Conservation (phyloP, 2,888 invertebrate genomes). For the Drosophila pegasa region DNA sequence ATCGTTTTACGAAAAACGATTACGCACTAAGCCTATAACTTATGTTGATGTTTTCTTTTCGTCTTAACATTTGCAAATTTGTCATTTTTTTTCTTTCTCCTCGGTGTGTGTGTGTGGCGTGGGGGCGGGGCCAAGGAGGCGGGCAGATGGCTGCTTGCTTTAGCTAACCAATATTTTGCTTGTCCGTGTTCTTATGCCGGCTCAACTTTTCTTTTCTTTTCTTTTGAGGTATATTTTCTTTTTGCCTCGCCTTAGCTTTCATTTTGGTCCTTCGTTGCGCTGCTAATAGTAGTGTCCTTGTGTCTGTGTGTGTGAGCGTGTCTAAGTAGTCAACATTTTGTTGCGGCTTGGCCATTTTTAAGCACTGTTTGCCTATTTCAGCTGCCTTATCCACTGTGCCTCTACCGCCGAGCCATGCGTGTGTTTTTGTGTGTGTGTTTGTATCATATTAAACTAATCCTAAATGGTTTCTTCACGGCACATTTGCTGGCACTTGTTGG, state of each 20-base stretch:
- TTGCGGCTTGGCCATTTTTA: conserved; percentile 70
- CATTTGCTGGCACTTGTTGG: conserved; percentile 75
- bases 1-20: conserved; percentile 77
- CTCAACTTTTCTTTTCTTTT: conserved; percentile 52
- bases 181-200: conserved; percentile 63
- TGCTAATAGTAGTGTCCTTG: conserved; percentile 60
- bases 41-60: conserved; percentile 82
- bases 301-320: conserved; percentile 27
- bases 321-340: conserved; percentile 73
- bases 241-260: conserved; percentile 20
- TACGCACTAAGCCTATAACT: conserved; percentile 81
- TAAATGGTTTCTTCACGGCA: conserved; percentile 83
- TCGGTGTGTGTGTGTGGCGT: neutral
- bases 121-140: neutral
- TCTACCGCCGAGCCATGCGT: neutral
- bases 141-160: conserved; percentile 26
- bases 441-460: conserved; percentile 84
- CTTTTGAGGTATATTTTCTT: conserved; percentile 16
- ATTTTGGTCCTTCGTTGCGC: conserved; percentile 23
- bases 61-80: conserved; percentile 82
- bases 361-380: conserved; percentile 83
- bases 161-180: conserved; percentile 69
- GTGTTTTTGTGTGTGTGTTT: conserved; percentile 29
- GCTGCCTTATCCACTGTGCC: conserved; percentile 71
- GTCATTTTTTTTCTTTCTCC: conserved; percentile 66